Base-by-base conservation (phyloP, 2,797 vertebrate genomes). In the Sparidentex hasta region DNA sequence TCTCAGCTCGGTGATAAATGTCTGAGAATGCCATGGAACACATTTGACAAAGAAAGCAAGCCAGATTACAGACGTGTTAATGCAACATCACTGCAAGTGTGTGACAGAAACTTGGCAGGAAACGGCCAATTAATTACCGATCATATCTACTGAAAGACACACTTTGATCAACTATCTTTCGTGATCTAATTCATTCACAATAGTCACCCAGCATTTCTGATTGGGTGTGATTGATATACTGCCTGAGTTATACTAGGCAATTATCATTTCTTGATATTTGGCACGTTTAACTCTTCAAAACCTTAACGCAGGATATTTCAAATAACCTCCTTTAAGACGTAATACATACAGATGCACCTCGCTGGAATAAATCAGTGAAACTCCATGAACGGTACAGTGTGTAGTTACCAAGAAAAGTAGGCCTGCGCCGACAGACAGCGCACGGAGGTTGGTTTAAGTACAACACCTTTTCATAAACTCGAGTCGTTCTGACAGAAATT, bases 121-220 rank as follows among this genome's bases (percentile, higher is more conserved):
- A 78, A 78, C 51, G 75, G 76, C 27, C 21, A 48, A 66, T 57
- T 87, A 80, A 87, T 89, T 81, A 84, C 52, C n/a, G 75, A 55
- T 44, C 74, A 55, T 57, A 66, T 62, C 61, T 59, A 58, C 29
- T 55, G 75, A 80, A 79, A 83, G 68, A 71, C 68, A 74, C 2
- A n/a, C 69, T 79, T 84, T 48, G 50, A 50, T 85, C 74, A 78
- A 43, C 56, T 59, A 33, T 62, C 41, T 65, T 76, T 84, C 81
- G 51, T 43, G 56, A 56, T 87, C 16, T 25, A 50, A 87, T 78
- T 57, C 48, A 80, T 83, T 73, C 65, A 65, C n/a, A 54, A 71
- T 23, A 72, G 61, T 77, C 74, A 43, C 38, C 66, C 62, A 74
- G 65, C 76, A 74, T 58, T 48, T 78, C 50, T 82, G 67, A 90